These are phyloP conservation scores for Dysmachus trigonus DNA, from an alignment of 2,888 invertebrate genomes.

Conservation along the genomic window DNA sequence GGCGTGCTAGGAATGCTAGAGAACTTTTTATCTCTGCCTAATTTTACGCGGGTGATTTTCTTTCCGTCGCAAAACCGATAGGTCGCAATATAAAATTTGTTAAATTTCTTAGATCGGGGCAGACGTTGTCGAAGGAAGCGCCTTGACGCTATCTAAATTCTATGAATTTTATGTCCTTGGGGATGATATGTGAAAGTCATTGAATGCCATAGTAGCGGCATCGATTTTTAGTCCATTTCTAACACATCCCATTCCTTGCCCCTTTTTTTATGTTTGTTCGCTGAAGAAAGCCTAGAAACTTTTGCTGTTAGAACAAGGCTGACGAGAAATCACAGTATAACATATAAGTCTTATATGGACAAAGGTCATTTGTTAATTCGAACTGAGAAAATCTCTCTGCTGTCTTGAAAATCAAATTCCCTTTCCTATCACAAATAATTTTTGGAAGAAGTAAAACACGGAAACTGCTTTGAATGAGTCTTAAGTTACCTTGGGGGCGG, in stretches of 20 bases:
- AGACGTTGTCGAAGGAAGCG: not conserved
- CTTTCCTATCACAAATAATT: too few species aligned
- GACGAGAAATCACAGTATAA: not conserved
- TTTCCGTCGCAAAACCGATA: not conserved
- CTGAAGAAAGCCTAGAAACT: not conserved
- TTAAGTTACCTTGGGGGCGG: not conserved
- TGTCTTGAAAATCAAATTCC: not conserved
- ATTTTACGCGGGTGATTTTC: slow-evolving; percentile 25
- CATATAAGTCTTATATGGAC: not conserved
- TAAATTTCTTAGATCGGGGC: not conserved
- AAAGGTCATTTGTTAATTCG: not conserved
- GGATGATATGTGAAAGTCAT: slow-evolving; percentile 24
- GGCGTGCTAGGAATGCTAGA: slow-evolving; percentile 35
- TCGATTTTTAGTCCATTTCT: not conserved
- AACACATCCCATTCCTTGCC: not conserved
- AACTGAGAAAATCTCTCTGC: not conserved
- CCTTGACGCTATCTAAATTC: not conserved
- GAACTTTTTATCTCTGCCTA: slow-evolving; percentile 15
- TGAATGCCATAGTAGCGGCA: not conserved
- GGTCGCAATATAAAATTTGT: slow-evolving; percentile 21
- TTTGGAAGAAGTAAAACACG: too few species aligned
- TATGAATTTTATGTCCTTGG: slow-evolving; percentile 1
- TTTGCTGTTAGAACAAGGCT: not conserved
- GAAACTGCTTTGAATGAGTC: not conserved
- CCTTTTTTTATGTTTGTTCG: not conserved